phyloP scores from a whole-genome alignment of 2,888 invertebrate species.

The Odontocolon sp. region DNA sequence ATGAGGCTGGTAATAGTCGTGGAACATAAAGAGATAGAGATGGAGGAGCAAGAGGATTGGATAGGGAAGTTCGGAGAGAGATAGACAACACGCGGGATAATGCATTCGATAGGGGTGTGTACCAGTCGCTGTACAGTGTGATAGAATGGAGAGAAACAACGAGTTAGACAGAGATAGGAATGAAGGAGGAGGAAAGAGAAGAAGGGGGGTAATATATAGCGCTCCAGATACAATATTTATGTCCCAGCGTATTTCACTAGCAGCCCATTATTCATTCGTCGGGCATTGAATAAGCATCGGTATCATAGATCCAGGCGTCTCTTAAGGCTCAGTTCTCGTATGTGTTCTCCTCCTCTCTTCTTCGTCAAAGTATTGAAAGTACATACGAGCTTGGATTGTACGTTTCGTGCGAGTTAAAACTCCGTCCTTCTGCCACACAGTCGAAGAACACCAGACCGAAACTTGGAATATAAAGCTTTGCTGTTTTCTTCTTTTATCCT shows the following conservation, averaged over 20 bases:
- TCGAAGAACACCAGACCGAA: neutral
- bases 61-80: constrained; percentile 1
- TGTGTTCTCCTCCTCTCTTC: constrained; percentile 5
- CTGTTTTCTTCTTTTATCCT: neutral
- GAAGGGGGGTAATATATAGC: constrained; percentile 78
- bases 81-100: constrained; percentile 8
- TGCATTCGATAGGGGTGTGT: constrained; percentile 18
- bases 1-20: neutral
- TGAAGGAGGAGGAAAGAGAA: constrained; percentile 60
- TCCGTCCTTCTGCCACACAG: neutral
- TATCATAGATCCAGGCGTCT: constrained; percentile 74
- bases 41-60: constrained; percentile 20
- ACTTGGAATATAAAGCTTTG: constrained; percentile 10
- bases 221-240: constrained; percentile 80
- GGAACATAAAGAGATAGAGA: constrained; percentile 44
- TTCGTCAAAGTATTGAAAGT: too few species aligned
- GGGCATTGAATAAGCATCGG: constrained; percentile 79
- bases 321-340: constrained; percentile 61
- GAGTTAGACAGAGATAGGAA: constrained; percentile 20
- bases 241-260: constrained; percentile 79
- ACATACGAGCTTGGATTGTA: too few species aligned
- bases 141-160: too few species aligned
- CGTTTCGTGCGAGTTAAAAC: constrained; percentile 4
- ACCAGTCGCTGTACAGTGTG: too few species aligned
- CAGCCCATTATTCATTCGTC: constrained; percentile 80